Percentiles rank a stretch among this genome's conserved stretches.
phyloP scores from a whole-genome alignment of 1,140 invertebrate genomes.

The Drosophila pseudoananassae region DNA sequence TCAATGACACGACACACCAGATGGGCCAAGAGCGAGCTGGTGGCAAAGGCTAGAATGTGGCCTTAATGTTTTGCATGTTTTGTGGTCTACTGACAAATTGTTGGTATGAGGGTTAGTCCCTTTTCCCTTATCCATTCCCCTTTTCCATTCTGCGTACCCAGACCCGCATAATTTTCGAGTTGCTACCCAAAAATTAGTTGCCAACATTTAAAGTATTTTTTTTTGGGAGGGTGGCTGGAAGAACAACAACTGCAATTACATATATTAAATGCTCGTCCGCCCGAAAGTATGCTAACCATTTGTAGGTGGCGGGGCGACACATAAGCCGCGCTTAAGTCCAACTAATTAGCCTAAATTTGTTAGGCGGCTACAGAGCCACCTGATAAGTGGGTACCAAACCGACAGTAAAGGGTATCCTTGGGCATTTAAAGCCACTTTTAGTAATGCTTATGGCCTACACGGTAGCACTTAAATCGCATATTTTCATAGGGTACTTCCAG shows the following conservation, averaged over 20 bases:
- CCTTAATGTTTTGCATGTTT: slow-evolving; percentile 71
- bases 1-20: slow-evolving; percentile 70
- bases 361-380: slow-evolving; percentile 48
- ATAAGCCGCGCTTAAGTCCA: slow-evolving; percentile 71
- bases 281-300: slow-evolving; percentile 54
- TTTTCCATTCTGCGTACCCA: too few relatives aligned
- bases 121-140: too few relatives aligned
- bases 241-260: slow-evolving; percentile 67
- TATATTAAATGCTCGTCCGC: slow-evolving; percentile 53
- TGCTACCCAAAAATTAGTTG: slow-evolving; percentile 48
- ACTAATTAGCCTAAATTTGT: slow-evolving; percentile 77
- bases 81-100: slow-evolving; percentile 70
- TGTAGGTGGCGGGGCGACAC: slow-evolving; percentile 37
- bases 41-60: slow-evolving; percentile 30
- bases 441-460: not conserved
- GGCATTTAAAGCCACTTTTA: not conserved
- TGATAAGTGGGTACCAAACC: slow-evolving; percentile 55
- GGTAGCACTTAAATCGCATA: not conserved
- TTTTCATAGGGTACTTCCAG: slow-evolving; percentile 7
- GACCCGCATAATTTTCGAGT: slow-evolving; percentile 24
- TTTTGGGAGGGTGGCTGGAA: slow-evolving; percentile 14
- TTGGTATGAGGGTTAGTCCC: not conserved
- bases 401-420: not conserved
- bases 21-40: slow-evolving; percentile 13
- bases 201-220: slow-evolving; percentile 34